Base-by-base conservation (phyloP, 2,888 invertebrate species). In the Drosophila anomalata region DNA sequence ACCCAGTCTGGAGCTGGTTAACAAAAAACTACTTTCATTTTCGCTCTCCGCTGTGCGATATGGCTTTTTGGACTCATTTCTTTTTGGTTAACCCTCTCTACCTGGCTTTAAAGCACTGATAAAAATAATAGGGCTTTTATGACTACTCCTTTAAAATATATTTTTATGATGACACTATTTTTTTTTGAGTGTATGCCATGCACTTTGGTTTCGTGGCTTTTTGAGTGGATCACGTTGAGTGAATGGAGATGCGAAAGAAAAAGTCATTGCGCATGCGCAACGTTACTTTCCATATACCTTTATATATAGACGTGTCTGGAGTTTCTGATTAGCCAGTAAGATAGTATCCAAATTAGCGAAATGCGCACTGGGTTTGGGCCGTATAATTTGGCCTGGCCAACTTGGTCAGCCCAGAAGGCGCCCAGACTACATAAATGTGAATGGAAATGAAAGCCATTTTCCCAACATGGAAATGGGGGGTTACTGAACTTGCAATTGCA, bases 21-120 rank as follows among this genome's bases (percentile, higher is more conserved):
- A 46, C 57, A 60, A 55, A 71, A 80, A 79, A 79, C 81, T 70
- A 84, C 82, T 82, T 82, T 82, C 82, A 79, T 84, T 84, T 82
- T 82, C 73, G 73, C 77, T 54, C 31, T 36, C 14, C 61, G 61
- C 59, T 33, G 44, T 22, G 58, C 57, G 66, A 39, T 61, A 74
- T 51, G 62, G 50, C 57, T 46, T 57, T 59, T 72, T 61, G 59
- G 55, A 70, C 65, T 63, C 42, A 59, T 66, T 61, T 65, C 20
- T 31, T 9, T 42, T 42, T 36, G 50, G 31, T 9, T 26, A 24
- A 12, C 24, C 17, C 41, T 20, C 41, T 44, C 54, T 53, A 17
- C 44, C 33, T 54, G 31, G 14, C 36, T n/a, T 6, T 6, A 36
- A 36, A 1, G 20, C 41, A 42, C 41, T 3, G 14, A 42, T 9